A percentile compares a stretch with the other conserved stretches of the same genome.
Evolutionary conservation across 2,113 vertebrate species (phyloP).

Genomic region (Alligator sinensis): DNA sequence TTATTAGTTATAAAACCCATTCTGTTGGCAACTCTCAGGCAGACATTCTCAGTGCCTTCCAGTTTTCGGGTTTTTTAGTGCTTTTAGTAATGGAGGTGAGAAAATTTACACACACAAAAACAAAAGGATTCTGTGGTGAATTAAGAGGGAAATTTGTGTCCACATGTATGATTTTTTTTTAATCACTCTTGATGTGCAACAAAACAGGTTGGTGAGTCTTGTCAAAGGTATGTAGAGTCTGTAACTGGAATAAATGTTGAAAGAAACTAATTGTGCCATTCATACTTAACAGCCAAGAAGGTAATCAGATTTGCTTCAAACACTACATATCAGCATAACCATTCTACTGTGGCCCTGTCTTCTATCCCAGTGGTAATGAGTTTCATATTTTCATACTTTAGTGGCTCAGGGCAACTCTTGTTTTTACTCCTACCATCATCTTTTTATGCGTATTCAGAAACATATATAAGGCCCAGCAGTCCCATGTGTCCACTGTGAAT

Average conservation of each 20-base stretch:
- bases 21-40: not conserved
- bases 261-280: conserved; percentile 1
- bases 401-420: not conserved
- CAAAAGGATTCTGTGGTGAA: not conserved
- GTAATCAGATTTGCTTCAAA: conserved; percentile 24
- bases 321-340: conserved; percentile 16
- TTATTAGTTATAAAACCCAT: conserved; percentile 33
- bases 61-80: not conserved
- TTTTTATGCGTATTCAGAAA: not conserved
- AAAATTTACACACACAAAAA: conserved; percentile 44
- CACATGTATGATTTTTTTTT: not conserved
- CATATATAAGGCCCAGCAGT: not conserved
- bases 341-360: conserved; percentile 31
- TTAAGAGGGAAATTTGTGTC: not conserved
- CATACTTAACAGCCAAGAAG: conserved; percentile 2
- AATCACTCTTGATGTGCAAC: not conserved
- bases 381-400: not conserved
- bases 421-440: not conserved
- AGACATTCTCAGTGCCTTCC: conserved; percentile 20
- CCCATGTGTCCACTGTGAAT: not conserved
- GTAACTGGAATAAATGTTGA: not conserved
- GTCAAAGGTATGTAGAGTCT: not conserved
- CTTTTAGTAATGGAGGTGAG: conserved; percentile 3
- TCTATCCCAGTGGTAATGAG: conserved; percentile 20
- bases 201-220: not conserved